These are phyloP conservation scores for Melieria picta DNA, from an alignment of 2,888 invertebrate species.

Conservation along the genomic window DNA sequence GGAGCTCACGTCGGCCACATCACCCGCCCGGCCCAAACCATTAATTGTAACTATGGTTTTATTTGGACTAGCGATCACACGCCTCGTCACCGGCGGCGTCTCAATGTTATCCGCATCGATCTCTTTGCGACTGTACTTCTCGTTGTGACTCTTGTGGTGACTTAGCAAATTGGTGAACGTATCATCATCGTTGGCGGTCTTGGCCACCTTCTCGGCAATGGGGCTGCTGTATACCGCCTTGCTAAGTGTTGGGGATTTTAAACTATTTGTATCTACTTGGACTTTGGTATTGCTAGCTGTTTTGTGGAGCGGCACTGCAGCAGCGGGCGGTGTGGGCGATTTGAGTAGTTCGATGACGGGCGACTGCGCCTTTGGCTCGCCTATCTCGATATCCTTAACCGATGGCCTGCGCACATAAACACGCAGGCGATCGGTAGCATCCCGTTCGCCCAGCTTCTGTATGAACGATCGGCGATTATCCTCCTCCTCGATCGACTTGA, in stretches of 20 bases:
- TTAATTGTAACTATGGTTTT: conserved; percentile 56
- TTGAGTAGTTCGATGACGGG: conserved; percentile 9
- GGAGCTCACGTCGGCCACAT: conserved; percentile 44
- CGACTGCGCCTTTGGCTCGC: not conserved
- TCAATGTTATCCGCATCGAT: conserved; percentile 92
- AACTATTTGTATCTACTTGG: conserved; percentile 43
- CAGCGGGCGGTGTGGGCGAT: conserved; percentile 21
- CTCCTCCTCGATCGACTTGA: conserved; percentile 73
- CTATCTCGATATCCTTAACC: conserved; percentile 47
- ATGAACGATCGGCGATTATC: conserved; percentile 72
- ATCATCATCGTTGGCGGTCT: conserved; percentile 47
- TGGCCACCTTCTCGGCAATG: conserved; percentile 15
- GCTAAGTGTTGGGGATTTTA: conserved; percentile 32
- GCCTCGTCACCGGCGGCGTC: conserved; percentile 84
- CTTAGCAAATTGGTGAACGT: conserved; percentile 52
- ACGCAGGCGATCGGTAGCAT: conserved; percentile 70
- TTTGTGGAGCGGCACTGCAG: conserved; percentile 23
- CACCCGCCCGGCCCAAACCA: conserved; percentile 44
- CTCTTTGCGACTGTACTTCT: conserved; percentile 75
- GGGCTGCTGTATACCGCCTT: conserved; percentile 13
- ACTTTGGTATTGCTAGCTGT: conserved; percentile 48
- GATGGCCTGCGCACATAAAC: conserved; percentile 70
- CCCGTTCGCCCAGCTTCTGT: conserved; percentile 68
- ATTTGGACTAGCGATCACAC: conserved; percentile 60
- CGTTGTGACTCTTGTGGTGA: conserved; percentile 56